These are phyloP conservation scores for Babylonia areolata DNA, from an alignment of 1,140 invertebrate genomes.

Conservation along the genomic window DNA sequence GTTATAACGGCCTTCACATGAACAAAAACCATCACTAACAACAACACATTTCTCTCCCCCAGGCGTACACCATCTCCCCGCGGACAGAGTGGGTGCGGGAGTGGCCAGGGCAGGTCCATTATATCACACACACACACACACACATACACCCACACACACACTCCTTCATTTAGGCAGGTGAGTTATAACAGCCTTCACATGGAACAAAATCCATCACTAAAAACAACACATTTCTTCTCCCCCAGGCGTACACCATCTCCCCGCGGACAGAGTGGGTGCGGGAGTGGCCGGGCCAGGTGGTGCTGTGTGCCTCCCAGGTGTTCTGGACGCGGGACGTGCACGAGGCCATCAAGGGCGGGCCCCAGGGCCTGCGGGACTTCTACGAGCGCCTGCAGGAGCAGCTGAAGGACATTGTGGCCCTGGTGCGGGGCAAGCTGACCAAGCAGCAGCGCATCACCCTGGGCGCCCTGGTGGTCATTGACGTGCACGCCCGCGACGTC, in stretches of 20 bases:
- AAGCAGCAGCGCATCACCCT: slow-evolving; percentile 75
- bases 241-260: slow-evolving; percentile 72
- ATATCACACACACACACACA: too few relatives aligned
- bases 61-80: slow-evolving; percentile 37
- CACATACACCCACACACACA: too few relatives aligned
- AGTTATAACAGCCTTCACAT: too few relatives aligned
- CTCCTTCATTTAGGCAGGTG: too few relatives aligned
- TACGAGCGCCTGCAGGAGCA: slow-evolving; percentile 68
- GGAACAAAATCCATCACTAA: too few relatives aligned
- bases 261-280: slow-evolving; percentile 74
- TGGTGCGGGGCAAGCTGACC: slow-evolving; percentile 76
- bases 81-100: neutral
- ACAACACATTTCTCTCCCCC: too few relatives aligned
- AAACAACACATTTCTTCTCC: too few relatives aligned
- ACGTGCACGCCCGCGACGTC: slow-evolving; percentile 76
- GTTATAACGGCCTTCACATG: too few relatives aligned
- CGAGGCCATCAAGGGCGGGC: slow-evolving; percentile 68
- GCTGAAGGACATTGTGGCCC: slow-evolving; percentile 72
- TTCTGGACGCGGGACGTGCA: slow-evolving; percentile 76
- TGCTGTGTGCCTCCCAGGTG: slow-evolving; percentile 76
- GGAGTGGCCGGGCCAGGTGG: slow-evolving; percentile 77
- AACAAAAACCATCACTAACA: too few relatives aligned
- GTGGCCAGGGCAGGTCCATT: too few relatives aligned
- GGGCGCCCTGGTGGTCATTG: slow-evolving; percentile 75
- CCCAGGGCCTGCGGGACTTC: slow-evolving; percentile 70